Base-by-base conservation (phyloP, 2,888 invertebrate genomes). In the Chloroclystis v-ata region DNA sequence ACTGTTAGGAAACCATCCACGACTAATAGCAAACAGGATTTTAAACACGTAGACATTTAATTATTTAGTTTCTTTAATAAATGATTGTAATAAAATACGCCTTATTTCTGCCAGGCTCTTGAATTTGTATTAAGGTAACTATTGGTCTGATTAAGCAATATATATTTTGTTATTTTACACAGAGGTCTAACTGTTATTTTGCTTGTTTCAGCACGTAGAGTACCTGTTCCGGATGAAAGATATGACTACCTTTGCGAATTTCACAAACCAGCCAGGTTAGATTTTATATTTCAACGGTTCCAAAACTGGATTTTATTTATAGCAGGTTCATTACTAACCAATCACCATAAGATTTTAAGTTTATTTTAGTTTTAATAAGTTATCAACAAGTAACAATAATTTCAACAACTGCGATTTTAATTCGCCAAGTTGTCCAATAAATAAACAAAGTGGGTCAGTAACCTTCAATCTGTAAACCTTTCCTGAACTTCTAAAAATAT, bases 171-270 rank as follows among this genome's bases (percentile, higher is more conserved):
- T 24, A 14, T n/a, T 2, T 2, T 10, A 8, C 8, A 10, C 8
- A 49, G 44, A 57, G 47, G 49, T 61, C 54, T 77, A 66, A 72
- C 54, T 38, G 32, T 29, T 35, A 35, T 28, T 61, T 57, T 10
- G 16, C 10, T 67, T 75, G 52, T 79, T 84, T 66, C 75, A 84
- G 84, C 91, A 97, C 93, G 96, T 94, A 93, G 98, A 74, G 99
- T 99, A 67, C 97, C 98, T 20, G 99, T 99, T 5, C 98, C 98
- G 1, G 99, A 99, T 83, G 91, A 92, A 43, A 90, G 99, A 65
- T 99, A 91, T 78, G 97, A 98, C 70, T 98, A 92, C 79, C 91
- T 99, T 29, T 95, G 95, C 81, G 94, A 98, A 59, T 96, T 93
- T 77, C 97, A 95, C 88, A 97, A 99, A 79, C 99, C 99, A 52